These are phyloP conservation scores for Synergus japonicus DNA, from an alignment of 2,888 invertebrate species.

Conservation along the genomic window DNA sequence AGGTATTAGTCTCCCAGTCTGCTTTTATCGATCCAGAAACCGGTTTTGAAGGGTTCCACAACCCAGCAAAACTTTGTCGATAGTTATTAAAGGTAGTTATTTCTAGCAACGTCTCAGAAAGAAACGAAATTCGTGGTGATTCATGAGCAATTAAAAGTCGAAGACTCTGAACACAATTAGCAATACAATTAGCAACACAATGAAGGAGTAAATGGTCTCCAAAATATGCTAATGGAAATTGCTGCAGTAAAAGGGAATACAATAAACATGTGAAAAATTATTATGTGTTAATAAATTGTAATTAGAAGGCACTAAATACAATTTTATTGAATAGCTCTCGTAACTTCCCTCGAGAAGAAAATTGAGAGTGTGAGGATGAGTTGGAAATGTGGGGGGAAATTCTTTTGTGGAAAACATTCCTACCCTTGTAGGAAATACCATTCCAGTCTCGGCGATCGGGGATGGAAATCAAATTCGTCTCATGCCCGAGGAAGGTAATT, in stretches of 20 bases:
- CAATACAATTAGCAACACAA: neutral
- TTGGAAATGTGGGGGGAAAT: neutral
- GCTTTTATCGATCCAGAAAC: constrained; percentile 36
- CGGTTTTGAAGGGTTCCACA: constrained; percentile 33
- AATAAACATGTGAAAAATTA: too few relatives aligned
- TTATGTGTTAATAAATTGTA: neutral
- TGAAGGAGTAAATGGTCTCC: neutral
- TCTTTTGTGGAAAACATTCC: neutral
- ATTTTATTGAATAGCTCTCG: neutral
- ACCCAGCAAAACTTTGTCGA: constrained; percentile 30
- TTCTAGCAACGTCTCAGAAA: constrained; percentile 14
- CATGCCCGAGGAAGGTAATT: constrained; percentile 26
- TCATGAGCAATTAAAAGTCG: constrained; percentile 15
- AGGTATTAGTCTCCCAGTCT: constrained; percentile 4
- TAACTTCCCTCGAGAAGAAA: neutral
- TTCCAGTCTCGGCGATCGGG: neutral
- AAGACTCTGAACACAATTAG: neutral
- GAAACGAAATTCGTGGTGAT: constrained; percentile 9
- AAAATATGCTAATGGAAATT: neutral
- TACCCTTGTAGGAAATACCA: neutral
- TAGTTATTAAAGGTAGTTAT: constrained; percentile 34
- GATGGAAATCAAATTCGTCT: constrained; percentile 32
- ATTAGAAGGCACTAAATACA: neutral
- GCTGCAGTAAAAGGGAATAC: neutral
- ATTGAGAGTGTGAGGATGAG: neutral